Percentiles rank a stretch among this genome's conserved stretches.
These are phyloP conservation scores for Nothobranchius kuhntae DNA, from an alignment of 2,113 vertebrate genomes.

Conservation along the genomic window DNA sequence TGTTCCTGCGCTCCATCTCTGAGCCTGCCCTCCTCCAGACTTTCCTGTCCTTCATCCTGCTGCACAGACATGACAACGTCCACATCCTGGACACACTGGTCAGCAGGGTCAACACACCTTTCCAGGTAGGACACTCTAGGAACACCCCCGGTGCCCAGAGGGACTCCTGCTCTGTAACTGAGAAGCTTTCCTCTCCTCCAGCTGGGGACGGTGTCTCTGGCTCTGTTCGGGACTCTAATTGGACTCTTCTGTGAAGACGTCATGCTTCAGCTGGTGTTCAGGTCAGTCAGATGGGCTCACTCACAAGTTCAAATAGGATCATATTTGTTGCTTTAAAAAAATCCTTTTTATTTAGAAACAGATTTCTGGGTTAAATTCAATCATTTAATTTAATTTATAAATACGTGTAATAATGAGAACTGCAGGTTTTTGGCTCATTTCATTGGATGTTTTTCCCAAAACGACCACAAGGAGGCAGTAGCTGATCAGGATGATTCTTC, in stretches of 20 bases:
- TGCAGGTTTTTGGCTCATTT: background rate
- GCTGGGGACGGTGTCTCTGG: conserved; percentile 94
- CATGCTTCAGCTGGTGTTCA: conserved; percentile 94
- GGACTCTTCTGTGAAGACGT: conserved; percentile 96
- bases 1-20: conserved; percentile 89
- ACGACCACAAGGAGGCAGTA: background rate
- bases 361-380: too few species aligned
- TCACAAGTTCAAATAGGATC: too few species aligned
- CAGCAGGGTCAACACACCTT: conserved; percentile 95
- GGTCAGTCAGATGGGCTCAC: conserved; percentile 71
- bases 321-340: too few species aligned
- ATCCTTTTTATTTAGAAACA: too few species aligned
- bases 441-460: too few species aligned
- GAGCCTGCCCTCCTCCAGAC: conserved; percentile 90
- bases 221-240: conserved; percentile 93
- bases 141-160: too few species aligned
- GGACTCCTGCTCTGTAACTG: background rate
- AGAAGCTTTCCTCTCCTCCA: conserved; percentile 49
- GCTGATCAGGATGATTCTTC: background rate
- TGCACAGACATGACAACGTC: conserved; percentile 90
- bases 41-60: conserved; percentile 92
- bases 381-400: too few species aligned
- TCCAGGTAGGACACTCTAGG: conserved; percentile 82
- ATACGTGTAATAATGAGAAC: background rate
- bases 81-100: conserved; percentile 93